phyloP scores from a whole-genome alignment of 2,113 vertebrate genomes.

The Columbina picui region DNA sequence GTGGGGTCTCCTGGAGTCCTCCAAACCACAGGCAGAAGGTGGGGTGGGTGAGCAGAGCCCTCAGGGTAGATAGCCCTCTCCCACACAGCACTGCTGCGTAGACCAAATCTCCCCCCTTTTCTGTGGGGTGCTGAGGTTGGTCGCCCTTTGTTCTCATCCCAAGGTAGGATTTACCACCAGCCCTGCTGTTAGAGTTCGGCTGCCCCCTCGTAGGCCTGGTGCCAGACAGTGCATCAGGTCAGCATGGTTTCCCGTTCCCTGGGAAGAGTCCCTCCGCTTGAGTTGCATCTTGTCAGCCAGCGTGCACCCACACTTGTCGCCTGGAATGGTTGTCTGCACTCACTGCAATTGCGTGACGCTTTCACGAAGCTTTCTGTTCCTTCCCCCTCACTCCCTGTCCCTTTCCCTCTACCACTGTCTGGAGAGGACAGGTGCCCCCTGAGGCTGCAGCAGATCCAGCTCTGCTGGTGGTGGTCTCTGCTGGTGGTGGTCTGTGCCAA shows the following conservation, averaged over 20 bases:
- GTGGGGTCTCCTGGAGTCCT: background rate
- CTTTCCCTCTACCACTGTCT: background rate
- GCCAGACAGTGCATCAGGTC: background rate
- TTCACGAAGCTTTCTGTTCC: conserved; percentile 24
- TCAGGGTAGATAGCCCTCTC: background rate
- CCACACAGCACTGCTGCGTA: background rate
- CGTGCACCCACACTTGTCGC: background rate
- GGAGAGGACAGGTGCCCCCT: background rate
- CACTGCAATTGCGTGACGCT: background rate
- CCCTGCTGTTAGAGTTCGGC: background rate
- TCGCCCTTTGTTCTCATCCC: background rate
- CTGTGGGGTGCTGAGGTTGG: background rate
- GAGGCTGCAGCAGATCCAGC: background rate
- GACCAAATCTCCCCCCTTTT: background rate
- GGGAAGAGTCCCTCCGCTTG: background rate
- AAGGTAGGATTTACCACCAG: background rate
- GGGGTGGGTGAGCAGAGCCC: background rate
- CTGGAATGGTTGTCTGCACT: background rate
- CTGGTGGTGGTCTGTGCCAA: background rate
- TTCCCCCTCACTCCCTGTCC: background rate
- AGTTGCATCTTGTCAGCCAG: background rate
- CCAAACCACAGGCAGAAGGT: background rate
- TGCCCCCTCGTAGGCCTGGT: background rate
- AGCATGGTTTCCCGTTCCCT: background rate
- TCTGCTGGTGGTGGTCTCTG: background rate